A percentile compares a stretch with the other conserved stretches of the same genome.
These are phyloP conservation scores for Anser cygnoides DNA, from an alignment of 2,113 vertebrate species.

Conservation along the genomic window DNA sequence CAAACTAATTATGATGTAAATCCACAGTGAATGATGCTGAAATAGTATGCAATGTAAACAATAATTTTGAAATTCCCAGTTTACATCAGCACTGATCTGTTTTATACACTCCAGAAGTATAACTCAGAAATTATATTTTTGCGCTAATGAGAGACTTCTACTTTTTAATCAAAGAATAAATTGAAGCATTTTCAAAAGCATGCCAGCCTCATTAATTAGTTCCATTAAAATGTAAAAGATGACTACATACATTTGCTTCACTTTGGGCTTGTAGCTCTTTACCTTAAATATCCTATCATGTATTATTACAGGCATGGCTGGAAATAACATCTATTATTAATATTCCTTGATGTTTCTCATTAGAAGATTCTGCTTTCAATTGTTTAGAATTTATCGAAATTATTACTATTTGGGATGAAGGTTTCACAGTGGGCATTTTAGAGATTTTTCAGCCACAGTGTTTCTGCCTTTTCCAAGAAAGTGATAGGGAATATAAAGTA, in stretches of 20 bases:
- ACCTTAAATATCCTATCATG: slow-evolving; percentile 45
- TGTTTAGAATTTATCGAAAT: slow-evolving; percentile 37
- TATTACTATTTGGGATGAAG: not conserved
- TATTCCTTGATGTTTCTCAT: slow-evolving; percentile 40
- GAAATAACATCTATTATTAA: slow-evolving; percentile 40
- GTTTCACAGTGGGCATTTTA: not conserved
- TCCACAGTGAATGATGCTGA: slow-evolving; percentile 63
- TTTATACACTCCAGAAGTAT: slow-evolving; percentile 51
- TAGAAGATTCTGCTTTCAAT: not conserved
- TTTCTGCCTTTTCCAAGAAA: not conserved
- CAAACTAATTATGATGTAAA: slow-evolving; percentile 67
- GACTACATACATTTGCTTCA: slow-evolving; percentile 44
- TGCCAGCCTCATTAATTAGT: slow-evolving; percentile 64
- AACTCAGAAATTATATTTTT: slow-evolving; percentile 62
- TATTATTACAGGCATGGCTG: slow-evolving; percentile 32
- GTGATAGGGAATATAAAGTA: not conserved
- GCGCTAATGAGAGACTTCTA: slow-evolving; percentile 59
- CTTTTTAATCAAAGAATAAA: slow-evolving; percentile 68
- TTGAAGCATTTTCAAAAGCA: slow-evolving; percentile 57
- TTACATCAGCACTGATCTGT: slow-evolving; percentile 47
- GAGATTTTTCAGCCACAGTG: not conserved
- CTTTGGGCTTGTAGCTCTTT: slow-evolving; percentile 23
- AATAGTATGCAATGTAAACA: slow-evolving; percentile 56
- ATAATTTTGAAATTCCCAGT: slow-evolving; percentile 63
- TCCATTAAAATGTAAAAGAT: slow-evolving; percentile 64